Evolutionary conservation across 2,113 vertebrate species (phyloP).

Genomic region (Rhynchomys soricoides): DNA sequence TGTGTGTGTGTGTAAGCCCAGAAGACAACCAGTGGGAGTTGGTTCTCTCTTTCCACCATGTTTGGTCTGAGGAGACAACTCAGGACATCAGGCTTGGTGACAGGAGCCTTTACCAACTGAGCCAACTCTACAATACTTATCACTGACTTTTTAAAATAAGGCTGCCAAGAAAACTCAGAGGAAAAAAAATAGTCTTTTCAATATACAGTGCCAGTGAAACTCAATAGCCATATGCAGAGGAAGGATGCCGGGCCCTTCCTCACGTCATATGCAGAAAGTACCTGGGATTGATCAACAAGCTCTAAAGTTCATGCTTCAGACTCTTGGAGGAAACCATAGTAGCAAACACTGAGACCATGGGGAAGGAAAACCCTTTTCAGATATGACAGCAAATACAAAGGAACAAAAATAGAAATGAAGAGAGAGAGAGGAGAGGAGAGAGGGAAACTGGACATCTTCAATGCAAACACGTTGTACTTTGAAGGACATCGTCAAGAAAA

Average conservation of each 20-base stretch:
- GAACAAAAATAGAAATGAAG: background rate
- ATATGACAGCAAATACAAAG: background rate
- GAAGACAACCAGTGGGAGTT: background rate
- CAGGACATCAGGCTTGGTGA: background rate
- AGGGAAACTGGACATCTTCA: background rate
- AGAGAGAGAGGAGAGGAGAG: background rate
- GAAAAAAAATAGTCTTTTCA: background rate
- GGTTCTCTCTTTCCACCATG: background rate
- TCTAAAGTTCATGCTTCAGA: background rate
- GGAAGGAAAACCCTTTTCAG: background rate
- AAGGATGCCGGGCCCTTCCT: background rate
- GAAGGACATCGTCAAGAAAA: background rate
- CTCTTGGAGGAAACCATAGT: background rate
- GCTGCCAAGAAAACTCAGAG: background rate
- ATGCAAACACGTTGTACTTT: background rate
- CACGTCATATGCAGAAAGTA: background rate
- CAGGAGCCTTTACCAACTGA: background rate
- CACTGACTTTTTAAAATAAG: background rate
- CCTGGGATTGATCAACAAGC: background rate
- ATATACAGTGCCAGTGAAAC: background rate
- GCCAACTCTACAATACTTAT: background rate
- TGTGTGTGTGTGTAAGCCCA: too few relatives aligned
- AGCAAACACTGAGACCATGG: background rate
- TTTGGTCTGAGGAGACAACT: background rate
- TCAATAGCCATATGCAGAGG: background rate